phyloP scores from a whole-genome alignment of 2,113 vertebrate species.

The Podocnemis expansa region DNA sequence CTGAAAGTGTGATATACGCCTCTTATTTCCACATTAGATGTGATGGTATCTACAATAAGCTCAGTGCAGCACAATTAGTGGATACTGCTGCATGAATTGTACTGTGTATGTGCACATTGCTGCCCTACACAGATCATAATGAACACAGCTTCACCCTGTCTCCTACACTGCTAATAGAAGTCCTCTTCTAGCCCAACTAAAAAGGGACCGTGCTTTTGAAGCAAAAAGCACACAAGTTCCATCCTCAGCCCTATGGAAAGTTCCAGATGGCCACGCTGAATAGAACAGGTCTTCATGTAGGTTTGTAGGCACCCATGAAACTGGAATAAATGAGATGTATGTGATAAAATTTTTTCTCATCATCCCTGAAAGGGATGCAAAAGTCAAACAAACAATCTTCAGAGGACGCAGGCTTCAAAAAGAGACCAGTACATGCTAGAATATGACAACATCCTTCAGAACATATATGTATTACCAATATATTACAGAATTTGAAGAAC shows the following conservation, averaged over 20 bases:
- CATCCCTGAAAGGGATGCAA: no score
- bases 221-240: not conserved
- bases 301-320: not conserved
- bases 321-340: no score
- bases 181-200: not conserved
- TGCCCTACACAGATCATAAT: not conserved
- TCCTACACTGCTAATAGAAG: not conserved
- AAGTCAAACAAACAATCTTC: not conserved
- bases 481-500: not conserved
- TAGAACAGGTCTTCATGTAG: not conserved
- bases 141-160: not conserved
- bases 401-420: not conserved
- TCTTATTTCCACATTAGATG: no score
- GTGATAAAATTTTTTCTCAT: not conserved
- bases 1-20: no score
- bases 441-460: accelerated
- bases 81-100: not conserved
- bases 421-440: not conserved
- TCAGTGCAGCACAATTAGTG: no score
- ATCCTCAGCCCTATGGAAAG: not conserved
- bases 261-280: not conserved
- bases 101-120: not conserved
- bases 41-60: no score
- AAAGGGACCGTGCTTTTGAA: not conserved
- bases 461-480: not conserved